Conservation (phyloP, 2,797 vertebrate species). For the Pseudochaenichthys georgianus region DNA sequence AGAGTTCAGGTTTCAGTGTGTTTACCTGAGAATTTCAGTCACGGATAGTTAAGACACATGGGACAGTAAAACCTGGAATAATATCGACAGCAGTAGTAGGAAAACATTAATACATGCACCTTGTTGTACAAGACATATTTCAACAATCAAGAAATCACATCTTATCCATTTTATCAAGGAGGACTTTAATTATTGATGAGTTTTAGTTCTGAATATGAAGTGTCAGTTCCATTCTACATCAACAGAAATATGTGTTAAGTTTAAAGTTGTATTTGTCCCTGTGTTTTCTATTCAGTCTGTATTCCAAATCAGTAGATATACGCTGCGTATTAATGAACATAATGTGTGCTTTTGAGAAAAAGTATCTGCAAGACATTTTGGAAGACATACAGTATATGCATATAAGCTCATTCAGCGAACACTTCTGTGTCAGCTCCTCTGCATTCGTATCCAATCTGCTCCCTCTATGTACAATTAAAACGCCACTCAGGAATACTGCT, state of each 20-base stretch:
- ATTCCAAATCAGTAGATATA: neutral
- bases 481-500: conserved; percentile 42
- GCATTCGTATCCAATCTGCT: conserved; percentile 60
- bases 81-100: neutral
- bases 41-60: neutral
- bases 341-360: conserved; percentile 10
- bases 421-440: conserved; percentile 65
- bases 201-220: neutral
- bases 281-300: neutral
- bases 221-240: neutral
- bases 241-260: neutral
- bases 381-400: conserved; percentile 14
- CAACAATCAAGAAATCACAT: neutral
- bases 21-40: neutral
- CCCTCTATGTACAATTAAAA: conserved; percentile 72
- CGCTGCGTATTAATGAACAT: neutral
- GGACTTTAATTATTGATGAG: neutral
- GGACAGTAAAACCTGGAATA: neutral
- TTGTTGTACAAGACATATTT: neutral
- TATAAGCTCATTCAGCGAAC: conserved; percentile 37
- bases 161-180: neutral
- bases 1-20: neutral
- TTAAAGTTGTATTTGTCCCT: neutral
- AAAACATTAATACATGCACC: neutral
- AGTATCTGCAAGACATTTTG: conserved; percentile 7